Percentiles rank a stretch among this genome's conserved stretches.
Evolutionary conservation across 2,797 vertebrate genomes (phyloP).

Genomic region (Lagodon rhomboides): DNA sequence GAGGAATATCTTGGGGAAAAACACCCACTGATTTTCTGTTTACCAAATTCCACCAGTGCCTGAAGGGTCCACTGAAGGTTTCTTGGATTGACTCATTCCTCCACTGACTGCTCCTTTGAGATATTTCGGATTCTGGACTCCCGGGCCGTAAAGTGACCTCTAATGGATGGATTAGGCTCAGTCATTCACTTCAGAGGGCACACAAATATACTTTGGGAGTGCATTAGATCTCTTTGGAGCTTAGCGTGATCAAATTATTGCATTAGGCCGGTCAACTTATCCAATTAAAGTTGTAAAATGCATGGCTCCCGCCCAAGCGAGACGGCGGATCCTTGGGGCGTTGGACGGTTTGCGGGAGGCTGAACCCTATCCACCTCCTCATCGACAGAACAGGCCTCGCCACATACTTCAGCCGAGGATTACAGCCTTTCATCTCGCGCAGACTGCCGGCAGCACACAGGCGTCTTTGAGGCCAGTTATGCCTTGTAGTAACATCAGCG

Average conservation of each 20-base stretch:
- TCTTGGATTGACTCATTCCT: conserved; percentile 53
- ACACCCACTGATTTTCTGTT: not conserved
- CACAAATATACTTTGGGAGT: conserved; percentile 66
- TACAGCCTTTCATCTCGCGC: conserved; percentile 76
- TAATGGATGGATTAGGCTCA: conserved; percentile 74
- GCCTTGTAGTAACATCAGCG: conserved; percentile 68
- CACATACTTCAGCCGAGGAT: conserved; percentile 73
- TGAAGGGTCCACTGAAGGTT: conserved; percentile 36
- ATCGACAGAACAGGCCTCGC: conserved; percentile 58
- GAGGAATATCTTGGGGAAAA: conserved; percentile 7
- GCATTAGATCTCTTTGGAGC: conserved; percentile 73
- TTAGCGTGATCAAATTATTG: conserved; percentile 82
- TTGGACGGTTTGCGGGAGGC: conserved; percentile 50
- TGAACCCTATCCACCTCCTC: conserved; percentile 61
- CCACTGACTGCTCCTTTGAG: conserved; percentile 53
- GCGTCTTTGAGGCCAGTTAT: conserved; percentile 70
- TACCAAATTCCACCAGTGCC: conserved; percentile 48
- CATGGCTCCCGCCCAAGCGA: conserved; percentile 56
- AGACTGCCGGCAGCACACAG: conserved; percentile 66
- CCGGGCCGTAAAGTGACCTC: conserved; percentile 67
- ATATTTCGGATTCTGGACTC: conserved; percentile 62
- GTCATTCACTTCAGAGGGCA: conserved; percentile 69
- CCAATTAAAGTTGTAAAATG: conserved; percentile 80
- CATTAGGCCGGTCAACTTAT: conserved; percentile 78
- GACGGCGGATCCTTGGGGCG: conserved; percentile 60